Conservation (phyloP, 2,113 vertebrate species). For the Emydocephalus ijimae region DNA sequence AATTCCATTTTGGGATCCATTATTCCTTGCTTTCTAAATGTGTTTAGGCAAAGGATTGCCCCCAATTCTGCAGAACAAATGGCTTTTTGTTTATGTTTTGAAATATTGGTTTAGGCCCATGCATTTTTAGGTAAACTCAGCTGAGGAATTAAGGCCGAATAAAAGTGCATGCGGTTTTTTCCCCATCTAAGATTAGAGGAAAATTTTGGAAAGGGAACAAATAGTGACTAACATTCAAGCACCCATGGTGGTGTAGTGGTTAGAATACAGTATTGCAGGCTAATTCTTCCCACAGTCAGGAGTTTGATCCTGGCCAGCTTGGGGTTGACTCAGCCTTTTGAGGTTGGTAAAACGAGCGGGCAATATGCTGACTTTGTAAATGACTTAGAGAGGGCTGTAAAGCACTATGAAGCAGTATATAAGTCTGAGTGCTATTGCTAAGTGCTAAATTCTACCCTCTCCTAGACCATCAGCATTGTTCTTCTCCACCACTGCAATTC, state of each 20-base stretch:
- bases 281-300: background rate
- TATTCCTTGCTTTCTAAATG: background rate
- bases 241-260: background rate
- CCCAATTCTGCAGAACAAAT: background rate
- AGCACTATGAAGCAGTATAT: background rate
- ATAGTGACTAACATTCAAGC: background rate
- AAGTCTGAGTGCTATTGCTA: background rate
- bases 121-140: background rate
- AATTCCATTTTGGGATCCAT: background rate
- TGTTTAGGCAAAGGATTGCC: background rate
- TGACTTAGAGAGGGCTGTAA: background rate
- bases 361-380: background rate
- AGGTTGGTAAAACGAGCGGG: no score
- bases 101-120: background rate
- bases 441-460: background rate
- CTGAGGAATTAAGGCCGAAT: background rate
- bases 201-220: background rate
- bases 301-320: background rate
- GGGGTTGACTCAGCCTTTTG: no score
- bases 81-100: background rate
- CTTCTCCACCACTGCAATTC: background rate
- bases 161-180: background rate
- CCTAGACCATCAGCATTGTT: background rate
- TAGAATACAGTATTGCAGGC: background rate
- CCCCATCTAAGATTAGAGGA: background rate